phyloP scores from a whole-genome alignment of 2,113 vertebrate species.

The Ophiodon elongatus region DNA sequence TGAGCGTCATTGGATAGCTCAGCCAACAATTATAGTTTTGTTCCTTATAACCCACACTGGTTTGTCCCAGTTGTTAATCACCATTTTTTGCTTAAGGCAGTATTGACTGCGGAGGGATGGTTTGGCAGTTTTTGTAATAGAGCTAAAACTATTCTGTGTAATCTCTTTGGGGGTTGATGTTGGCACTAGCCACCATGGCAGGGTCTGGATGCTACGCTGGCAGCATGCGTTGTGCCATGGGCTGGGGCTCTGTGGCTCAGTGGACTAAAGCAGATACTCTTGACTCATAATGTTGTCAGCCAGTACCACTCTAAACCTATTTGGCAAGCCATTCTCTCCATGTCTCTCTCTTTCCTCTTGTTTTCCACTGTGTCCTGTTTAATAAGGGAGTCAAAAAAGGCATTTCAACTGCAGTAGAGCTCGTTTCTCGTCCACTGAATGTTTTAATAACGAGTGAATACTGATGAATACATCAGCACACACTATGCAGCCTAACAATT shows the following conservation, averaged over 20 bases:
- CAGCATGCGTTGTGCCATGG: constrained; percentile 56
- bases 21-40: constrained; percentile 48
- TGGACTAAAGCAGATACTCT: constrained; percentile 75
- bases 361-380: constrained; percentile 43
- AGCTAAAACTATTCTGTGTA: constrained; percentile 74
- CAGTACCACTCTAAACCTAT: constrained; percentile 70
- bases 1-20: constrained; percentile 22
- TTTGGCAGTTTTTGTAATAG: constrained; percentile 64
- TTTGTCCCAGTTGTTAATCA: constrained; percentile 65
- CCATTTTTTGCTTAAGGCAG: constrained; percentile 55
- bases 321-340: constrained; percentile 56
- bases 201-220: constrained; percentile 62
- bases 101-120: constrained; percentile 53
- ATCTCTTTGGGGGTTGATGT: constrained; percentile 66
- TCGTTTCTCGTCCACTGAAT: constrained; percentile 23
- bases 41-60: constrained; percentile 47
- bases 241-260: constrained; percentile 64
- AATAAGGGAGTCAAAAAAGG: constrained; percentile 34
- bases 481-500: constrained; percentile 7
- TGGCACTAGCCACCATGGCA: constrained; percentile 59
- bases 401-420: constrained; percentile 26
- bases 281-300: constrained; percentile 73
- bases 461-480: constrained; percentile 17
- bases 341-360: constrained; percentile 33
- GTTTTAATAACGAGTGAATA: constrained; percentile 53